Base-by-base conservation (phyloP, 2,888 invertebrate genomes). In the Drosophila atroscutellata region DNA sequence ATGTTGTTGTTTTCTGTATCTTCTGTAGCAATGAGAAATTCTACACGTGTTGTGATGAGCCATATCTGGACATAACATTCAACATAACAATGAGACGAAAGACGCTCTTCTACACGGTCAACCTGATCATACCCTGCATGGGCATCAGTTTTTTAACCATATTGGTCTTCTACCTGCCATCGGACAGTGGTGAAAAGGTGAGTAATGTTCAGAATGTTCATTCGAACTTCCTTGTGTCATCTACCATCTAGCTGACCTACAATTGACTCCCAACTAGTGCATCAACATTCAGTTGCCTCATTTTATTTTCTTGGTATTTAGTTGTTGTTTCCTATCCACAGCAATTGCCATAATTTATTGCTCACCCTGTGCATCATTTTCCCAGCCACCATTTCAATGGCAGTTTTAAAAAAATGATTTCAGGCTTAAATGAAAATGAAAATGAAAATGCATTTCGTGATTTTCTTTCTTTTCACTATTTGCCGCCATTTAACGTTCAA, bases 151-250 rank as follows among this genome's bases (percentile, higher is more conserved):
- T 98, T 94, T 96, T 99, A 92, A 99, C 99, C 86, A 97, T 99
- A 91, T 95, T 99, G 92, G 98, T 99, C 91, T 99, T 99, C 95
- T 99, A 99, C 94, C 94, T 99, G 93, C 99, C 99, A 82, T 98
- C 98, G 81, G 99, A 99, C 94, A 98, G 98, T 93, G 99, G 99
- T 91, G 99, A 99, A 94, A 99, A 99, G 95, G 97, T 98, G 92
- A 94, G 94, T 92, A 13, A n/a, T 20, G 13, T 11, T 15, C 30
- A 3, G n/a, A 28, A 11, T n/a, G n/a, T n/a, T n/a, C 57, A 26
- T 36, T 57, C 51, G 7, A 30, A 28, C 20, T 34, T 13, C 30
- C 45, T 13, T 28, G 51, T n/a, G 11, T n/a, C 42, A 49, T 37
- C 36, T 34, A 30, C 24, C 32, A 28, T 32, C 26, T 3, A 26